Percentiles rank a stretch among this genome's conserved stretches.
phyloP scores from a whole-genome alignment of 2,797 vertebrate genomes.

The Coilia nasus region DNA sequence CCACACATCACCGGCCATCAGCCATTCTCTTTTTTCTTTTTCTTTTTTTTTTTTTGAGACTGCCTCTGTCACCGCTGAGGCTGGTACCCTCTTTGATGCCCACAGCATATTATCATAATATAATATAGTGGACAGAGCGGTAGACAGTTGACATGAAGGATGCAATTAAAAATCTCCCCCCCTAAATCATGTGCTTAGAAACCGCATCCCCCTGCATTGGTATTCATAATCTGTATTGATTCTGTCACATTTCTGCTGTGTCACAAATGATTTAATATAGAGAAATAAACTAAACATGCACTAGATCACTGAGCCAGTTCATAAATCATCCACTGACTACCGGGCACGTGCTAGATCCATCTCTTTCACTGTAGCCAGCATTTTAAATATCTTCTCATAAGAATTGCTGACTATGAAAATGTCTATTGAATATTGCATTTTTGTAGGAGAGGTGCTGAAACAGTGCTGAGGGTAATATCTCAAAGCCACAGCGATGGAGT shows the following conservation, averaged over 20 bases:
- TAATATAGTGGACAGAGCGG: not conserved
- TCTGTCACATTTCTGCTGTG: slow-evolving; percentile 27
- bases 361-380: slow-evolving; percentile 42
- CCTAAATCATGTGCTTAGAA: slow-evolving; percentile 10
- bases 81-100: not conserved
- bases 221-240: slow-evolving; percentile 23
- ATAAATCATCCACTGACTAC: slow-evolving; percentile 19
- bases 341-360: slow-evolving; percentile 10
- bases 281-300: slow-evolving; percentile 41
- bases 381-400: slow-evolving; percentile 62
- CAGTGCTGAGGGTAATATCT: slow-evolving; percentile 69
- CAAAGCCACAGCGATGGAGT: slow-evolving; percentile 52
- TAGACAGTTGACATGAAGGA: slow-evolving; percentile 9
- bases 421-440: slow-evolving; percentile 71
- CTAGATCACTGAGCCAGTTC: slow-evolving; percentile 24
- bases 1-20: slow-evolving; percentile 14
- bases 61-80: not conserved
- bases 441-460: slow-evolving; percentile 67
- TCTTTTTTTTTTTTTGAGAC: not conserved
- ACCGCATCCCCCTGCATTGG: not conserved
- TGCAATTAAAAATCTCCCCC: slow-evolving; percentile 16
- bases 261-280: slow-evolving; percentile 35
- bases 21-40: not conserved
- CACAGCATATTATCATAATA: not conserved
- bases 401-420: slow-evolving; percentile 72